A percentile compares a stretch with the other conserved stretches of the same genome.
Evolutionary conservation across 2,888 invertebrate species (phyloP).

Genomic region (Stratiomys singularior): DNA sequence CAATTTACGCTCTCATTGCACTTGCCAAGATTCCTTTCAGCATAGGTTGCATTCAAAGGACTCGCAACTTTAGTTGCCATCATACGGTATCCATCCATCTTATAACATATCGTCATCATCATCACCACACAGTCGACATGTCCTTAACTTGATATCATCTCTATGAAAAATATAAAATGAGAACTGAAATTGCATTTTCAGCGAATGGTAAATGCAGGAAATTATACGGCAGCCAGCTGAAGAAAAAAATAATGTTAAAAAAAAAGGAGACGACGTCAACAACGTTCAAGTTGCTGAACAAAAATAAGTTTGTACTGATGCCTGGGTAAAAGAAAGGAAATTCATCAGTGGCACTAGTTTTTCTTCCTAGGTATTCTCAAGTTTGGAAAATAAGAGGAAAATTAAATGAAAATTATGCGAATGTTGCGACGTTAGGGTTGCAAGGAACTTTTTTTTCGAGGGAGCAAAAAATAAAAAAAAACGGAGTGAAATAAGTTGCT

Average conservation of each 20-base stretch:
- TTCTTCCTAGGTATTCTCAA: conserved; percentile 26
- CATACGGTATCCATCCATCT: not conserved
- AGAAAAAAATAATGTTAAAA: not conserved
- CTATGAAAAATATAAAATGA: not conserved
- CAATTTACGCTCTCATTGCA: conserved; percentile 23
- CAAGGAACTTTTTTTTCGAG: conserved; percentile 21
- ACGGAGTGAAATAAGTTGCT: not conserved
- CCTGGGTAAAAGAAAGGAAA: not conserved
- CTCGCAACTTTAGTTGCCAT: not conserved
- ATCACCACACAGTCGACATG: not conserved
- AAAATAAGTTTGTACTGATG: too few species aligned
- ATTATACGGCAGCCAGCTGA: conserved; percentile 15
- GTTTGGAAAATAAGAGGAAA: conserved; percentile 42
- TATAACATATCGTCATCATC: not conserved
- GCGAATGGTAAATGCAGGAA: conserved; percentile 35
- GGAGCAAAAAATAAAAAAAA: too few species aligned
- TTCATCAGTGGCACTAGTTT: conserved; percentile 26
- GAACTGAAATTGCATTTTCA: conserved; percentile 16
- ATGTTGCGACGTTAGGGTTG: not conserved
- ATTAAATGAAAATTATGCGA: conserved; percentile 45
- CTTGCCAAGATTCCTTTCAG: not conserved
- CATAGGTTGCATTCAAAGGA: not conserved
- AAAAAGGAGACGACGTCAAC: not conserved
- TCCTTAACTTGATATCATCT: conserved; percentile 20
- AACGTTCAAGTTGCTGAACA: not conserved